Evolutionary conservation across 1,140 invertebrate genomes (phyloP).

Genomic region (Meloidogyne hapla): DNA sequence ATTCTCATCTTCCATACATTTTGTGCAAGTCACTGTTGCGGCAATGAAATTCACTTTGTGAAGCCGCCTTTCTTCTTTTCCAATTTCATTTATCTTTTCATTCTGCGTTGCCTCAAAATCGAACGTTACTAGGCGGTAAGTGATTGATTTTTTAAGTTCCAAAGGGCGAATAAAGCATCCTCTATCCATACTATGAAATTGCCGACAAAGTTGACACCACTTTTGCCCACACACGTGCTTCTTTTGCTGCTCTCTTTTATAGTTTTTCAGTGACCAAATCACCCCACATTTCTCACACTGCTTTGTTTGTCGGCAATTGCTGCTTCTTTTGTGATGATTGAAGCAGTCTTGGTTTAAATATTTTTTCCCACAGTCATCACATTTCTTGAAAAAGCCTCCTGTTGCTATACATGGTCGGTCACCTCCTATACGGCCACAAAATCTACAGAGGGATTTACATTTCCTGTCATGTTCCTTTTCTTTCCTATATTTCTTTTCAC

Average conservation of each 20-base stretch:
- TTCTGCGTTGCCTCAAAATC: conserved; percentile 11
- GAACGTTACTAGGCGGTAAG: background rate
- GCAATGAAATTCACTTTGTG: conserved; percentile 1
- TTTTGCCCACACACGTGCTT: background rate
- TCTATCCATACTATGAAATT: background rate
- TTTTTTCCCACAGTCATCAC: background rate
- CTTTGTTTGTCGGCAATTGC: background rate
- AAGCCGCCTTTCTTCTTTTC: background rate
- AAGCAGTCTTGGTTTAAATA: background rate
- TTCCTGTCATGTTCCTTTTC: background rate
- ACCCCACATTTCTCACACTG: conserved; percentile 8
- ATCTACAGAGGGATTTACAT: background rate
- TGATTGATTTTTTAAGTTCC: background rate
- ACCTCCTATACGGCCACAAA: background rate
- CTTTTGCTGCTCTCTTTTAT: background rate
- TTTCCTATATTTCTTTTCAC: background rate
- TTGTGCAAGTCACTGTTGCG: background rate
- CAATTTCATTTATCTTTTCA: background rate
- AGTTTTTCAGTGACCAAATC: background rate
- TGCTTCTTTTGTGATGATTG: background rate
- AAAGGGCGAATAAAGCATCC: conserved; percentile 5
- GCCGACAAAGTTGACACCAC: background rate
- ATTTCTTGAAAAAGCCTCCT: background rate
- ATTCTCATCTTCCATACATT: background rate
- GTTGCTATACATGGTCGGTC: background rate